Base-by-base conservation (phyloP, 2,113 vertebrate genomes). In the Blennius ocellaris region DNA sequence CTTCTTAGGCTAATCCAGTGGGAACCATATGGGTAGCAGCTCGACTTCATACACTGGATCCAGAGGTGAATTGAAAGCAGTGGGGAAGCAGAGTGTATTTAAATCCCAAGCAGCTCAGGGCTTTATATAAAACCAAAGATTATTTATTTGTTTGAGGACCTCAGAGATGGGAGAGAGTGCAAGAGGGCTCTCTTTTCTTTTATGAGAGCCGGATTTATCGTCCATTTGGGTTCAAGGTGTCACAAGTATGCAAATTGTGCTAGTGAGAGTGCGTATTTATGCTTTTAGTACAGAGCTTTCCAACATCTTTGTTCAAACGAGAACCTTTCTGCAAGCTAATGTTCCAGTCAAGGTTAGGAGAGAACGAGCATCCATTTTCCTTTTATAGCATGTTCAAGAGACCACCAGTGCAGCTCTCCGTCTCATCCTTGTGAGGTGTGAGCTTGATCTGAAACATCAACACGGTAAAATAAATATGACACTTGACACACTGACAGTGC, bases 1-100 rank as follows among this genome's bases (percentile, higher is more conserved):
- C 81, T 80, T 85, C 83, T 82, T 79, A 84, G 80, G 58, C 80
- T 87, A 91, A 90, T 86, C 88, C 86, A 83, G 68, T 43, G 68
- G 85, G 89, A 76, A 89, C 87, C 90, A 90, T 92, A 92, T 91
- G 92, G 92, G 87, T 85, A 75, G 78, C 87, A 72, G 90, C 85
- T 82, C 54, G 72, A 60, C 73, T 80, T 45, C 61, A 12, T 83
- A 55, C 64, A 7, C 68, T 6, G 73, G 81, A 82, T 75, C 78
- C 79, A 87, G 84, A 86, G 87, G 85, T 80, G 71, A 58, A 74
- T 61, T 84, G 64, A 86, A 84, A 77, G 49, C 71, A 38, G 67
- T 17, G 56, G 78, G 83, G 73, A 78, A 71, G 73, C 71, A 53
- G 65, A 75, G 69, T 85, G 57, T 81, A 80, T 88, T 88, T 87